Evolutionary conservation across 2,113 vertebrate genomes (phyloP).

Genomic region (Hepsetus odoe): DNA sequence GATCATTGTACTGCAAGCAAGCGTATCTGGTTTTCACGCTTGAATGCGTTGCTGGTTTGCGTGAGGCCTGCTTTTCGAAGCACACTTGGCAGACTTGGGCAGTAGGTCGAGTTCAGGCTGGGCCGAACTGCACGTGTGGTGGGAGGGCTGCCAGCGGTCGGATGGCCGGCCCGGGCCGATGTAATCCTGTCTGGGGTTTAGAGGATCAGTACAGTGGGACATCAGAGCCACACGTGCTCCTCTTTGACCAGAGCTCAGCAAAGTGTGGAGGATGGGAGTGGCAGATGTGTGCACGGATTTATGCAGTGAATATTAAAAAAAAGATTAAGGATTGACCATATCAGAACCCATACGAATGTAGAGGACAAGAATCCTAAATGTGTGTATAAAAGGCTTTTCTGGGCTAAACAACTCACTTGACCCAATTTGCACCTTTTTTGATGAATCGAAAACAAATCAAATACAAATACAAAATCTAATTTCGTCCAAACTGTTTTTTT

Average conservation of each 20-base stretch:
- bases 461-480: too few species aligned
- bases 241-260: not conserved
- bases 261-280: not conserved
- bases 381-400: too few species aligned
- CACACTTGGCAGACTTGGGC: not conserved
- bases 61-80: not conserved
- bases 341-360: too few species aligned
- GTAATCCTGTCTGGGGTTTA: slow-evolving; percentile 35
- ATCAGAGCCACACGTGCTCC: slow-evolving; percentile 23
- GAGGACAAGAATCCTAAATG: not conserved
- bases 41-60: not conserved
- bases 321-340: not conserved
- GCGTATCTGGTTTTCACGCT: not conserved
- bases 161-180: not conserved
- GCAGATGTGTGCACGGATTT: not conserved
- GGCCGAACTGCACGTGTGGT: not conserved
- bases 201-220: slow-evolving; percentile 27
- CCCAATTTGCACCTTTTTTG: too few species aligned
- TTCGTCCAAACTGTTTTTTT: too few species aligned
- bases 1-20: not conserved
- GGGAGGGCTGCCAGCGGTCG: not conserved
- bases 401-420: too few species aligned
- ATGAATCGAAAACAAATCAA: too few species aligned
- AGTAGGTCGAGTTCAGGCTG: not conserved
- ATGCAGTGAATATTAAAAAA: not conserved